These are phyloP conservation scores for Solea senegalensis DNA, from an alignment of 2,113 vertebrate species.

Conservation along the genomic window DNA sequence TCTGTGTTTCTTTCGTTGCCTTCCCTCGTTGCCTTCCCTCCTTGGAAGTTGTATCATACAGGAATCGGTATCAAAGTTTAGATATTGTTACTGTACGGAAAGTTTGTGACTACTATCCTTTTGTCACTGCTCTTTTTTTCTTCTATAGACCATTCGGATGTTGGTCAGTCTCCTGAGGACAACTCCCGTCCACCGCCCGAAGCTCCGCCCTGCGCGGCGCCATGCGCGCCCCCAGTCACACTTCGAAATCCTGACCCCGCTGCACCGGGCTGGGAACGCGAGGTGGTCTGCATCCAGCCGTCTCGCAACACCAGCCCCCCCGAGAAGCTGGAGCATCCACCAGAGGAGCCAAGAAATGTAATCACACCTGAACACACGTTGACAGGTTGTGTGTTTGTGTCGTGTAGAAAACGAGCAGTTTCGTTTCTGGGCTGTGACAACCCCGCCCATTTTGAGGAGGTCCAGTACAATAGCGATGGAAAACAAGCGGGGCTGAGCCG, in stretches of 20 bases:
- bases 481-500: too few species aligned
- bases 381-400: too few species aligned
- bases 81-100: too few species aligned
- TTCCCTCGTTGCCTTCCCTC: too few species aligned
- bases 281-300: conserved; percentile 96
- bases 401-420: too few species aligned
- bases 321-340: conserved; percentile 89
- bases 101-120: too few species aligned
- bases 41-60: too few species aligned
- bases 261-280: conserved; percentile 81
- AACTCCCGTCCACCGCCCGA: conserved; percentile 86
- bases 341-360: conserved; percentile 78
- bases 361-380: conserved; percentile 6
- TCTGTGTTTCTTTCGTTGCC: not conserved
- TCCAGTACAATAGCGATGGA: too few species aligned
- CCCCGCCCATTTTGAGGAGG: too few species aligned
- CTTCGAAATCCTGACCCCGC: conserved; percentile 19
- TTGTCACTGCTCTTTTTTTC: not conserved
- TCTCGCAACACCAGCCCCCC: conserved; percentile 91
- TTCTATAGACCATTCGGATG: conserved; percentile 86
- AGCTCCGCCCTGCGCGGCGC: conserved; percentile 75
- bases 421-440: too few species aligned
- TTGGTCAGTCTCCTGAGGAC: conserved; percentile 87
- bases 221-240: conserved; percentile 70
- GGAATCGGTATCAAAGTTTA: too few species aligned